These are phyloP conservation scores for Mythimna pallens DNA, from an alignment of 2,888 invertebrate genomes.

Conservation along the genomic window DNA sequence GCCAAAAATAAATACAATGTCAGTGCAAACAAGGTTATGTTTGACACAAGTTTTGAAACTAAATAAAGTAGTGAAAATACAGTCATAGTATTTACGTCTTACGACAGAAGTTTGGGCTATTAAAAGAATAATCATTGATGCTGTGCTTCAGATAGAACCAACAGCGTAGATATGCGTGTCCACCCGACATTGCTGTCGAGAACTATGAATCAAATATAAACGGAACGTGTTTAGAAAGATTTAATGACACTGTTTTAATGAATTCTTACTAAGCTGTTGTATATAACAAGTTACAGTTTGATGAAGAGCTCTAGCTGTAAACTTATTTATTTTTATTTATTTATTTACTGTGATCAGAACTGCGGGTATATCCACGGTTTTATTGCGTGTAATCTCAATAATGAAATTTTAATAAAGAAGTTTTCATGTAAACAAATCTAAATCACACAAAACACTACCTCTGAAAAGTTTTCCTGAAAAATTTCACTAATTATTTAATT, in stretches of 20 bases:
- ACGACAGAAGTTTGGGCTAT: conserved; percentile 18
- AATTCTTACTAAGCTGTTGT: conserved; percentile 1
- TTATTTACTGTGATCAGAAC: background rate
- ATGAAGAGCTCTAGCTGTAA: background rate
- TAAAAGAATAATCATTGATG: conserved; percentile 30
- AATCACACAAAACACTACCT: background rate
- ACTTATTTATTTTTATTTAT: background rate
- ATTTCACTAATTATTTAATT: background rate
- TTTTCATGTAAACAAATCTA: conserved; percentile 3
- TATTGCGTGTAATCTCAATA: background rate
- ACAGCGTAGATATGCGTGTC: background rate
- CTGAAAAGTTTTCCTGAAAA: background rate
- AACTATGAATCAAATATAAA: conserved; percentile 38
- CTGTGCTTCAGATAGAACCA: background rate
- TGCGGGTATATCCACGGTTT: background rate
- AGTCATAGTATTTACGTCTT: conserved; percentile 11
- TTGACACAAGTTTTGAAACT: too few relatives aligned
- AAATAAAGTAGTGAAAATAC: background rate
- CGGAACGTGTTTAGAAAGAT: conserved; percentile 22
- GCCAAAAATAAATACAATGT: too few relatives aligned
- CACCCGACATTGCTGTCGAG: background rate
- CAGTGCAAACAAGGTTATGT: too few relatives aligned
- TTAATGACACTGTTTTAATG: conserved; percentile 19
- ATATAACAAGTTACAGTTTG: background rate
- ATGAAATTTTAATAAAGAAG: background rate